Base-by-base conservation (phyloP, 2,113 vertebrate species). In the Tupaia tana region DNA sequence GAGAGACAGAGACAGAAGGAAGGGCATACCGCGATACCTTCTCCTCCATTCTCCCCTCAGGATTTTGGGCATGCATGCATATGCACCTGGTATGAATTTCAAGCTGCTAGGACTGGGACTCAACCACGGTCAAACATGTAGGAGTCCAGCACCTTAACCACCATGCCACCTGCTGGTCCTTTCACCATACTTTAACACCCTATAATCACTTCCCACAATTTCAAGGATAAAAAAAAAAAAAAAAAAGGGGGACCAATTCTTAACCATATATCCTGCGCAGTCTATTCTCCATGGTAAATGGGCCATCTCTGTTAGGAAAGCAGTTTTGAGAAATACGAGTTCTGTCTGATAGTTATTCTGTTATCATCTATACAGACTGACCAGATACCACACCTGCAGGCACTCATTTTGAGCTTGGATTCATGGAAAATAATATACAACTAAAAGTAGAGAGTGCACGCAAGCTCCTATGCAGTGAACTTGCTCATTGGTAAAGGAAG, bases 361-460 rank as follows among this genome's bases (percentile, higher is more conserved):
- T 54, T 73, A 64, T 43, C 13, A 20, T 12, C 34, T n/a, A 5
- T 1, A 63, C 43, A 63, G 74, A 71, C 19, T 10, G 59, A 54
- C 29, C 19, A 27, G 66, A 64, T 77, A 11, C 63, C 67, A 56
- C 12, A 14, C 70, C 18, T 66, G 16, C 16, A 13, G 43, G 81
- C 6, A 16, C 69, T 31, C 19, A 77, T 6, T 56, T 31, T 61
- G 73, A 92, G 25, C 25, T 43, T 16, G 7, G 31, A 12, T 56
- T 22, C 71, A 27, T 0, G 19, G 71, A 34, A 86, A 90, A 86
- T 18, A 89, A 7, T 15, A 15, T 6, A 11, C 25, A 66, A 84
- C 34, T 7, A 31, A 54, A 24, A 83, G 58, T 10, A 7, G 29
- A 52, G 1, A 20, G 7, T 0, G 0, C 0, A 0, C 8, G 6